Evolutionary conservation across 1,140 invertebrate genomes (phyloP), one percentile per base, ranked within the genome.

Genomic region (Bombus affinis): DNA sequence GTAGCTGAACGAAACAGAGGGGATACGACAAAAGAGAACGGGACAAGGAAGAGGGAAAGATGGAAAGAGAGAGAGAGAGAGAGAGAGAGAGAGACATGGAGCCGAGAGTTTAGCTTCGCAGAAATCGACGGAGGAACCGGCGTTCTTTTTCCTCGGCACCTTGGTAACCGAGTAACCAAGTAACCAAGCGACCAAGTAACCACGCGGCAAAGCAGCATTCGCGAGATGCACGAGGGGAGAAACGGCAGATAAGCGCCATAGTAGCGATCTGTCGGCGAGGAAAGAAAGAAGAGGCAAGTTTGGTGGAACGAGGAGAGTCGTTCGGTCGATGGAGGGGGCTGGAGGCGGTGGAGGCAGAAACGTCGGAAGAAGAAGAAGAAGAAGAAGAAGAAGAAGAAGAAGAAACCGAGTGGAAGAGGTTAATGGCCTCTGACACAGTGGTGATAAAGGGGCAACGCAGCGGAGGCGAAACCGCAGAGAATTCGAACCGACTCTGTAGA

Each of bases 141-240:
- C 35, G 42, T 71, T 71, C 79, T 84, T 89, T 91, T 88, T 87
- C 81, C 75, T 85, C 42, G 6, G 28, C 62, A 70, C 83, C 70
- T 81, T n/a, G 71, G 78, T 85, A 85, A 85, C 83, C 83, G 83
- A 85, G 83, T 85, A 85, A 85, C 85, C 73, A 87, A 79, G 84
- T 91, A 92, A 92, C 91, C 89, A 90, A 92, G 89, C 90, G 90
- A 92, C 91, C 91, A 91, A 92, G 86, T 92, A 91, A 89, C 90
- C 86, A 89, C 77, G 83, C 84, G 85, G n/a, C 75, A 35, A 71
- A 25, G 13, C n/a, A 75, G 39, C 72, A 86, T 75, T 86, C 83
- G 71, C 73, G 87, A 74, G 83, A 83, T 86, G 79, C 70, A 79
- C 35, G 79, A 82, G 86, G 53, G 81, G 79, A 62, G 81, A 42